Evolutionary conservation across 2,888 invertebrate genomes (phyloP).

Genomic region (Mellilla xanthometata): DNA sequence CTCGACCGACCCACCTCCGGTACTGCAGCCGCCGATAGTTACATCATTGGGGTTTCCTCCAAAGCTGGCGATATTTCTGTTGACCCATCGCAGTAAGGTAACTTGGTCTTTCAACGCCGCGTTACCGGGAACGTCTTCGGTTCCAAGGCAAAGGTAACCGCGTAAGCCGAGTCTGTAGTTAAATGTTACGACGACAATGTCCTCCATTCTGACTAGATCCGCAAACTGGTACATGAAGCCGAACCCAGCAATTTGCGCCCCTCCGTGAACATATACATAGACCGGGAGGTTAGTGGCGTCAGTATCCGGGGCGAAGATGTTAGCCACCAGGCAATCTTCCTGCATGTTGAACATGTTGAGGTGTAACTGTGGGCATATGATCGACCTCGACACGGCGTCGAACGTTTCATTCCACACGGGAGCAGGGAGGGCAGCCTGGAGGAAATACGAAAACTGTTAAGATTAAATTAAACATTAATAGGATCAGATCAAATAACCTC

Average conservation of each 20-base stretch:
- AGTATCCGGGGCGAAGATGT: conserved; percentile 3
- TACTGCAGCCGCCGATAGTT: conserved; percentile 48
- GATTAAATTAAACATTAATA: too few relatives aligned
- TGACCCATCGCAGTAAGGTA: conserved; percentile 39
- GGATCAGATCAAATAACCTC: too few relatives aligned
- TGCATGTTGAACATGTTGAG: not conserved
- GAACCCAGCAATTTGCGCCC: not conserved
- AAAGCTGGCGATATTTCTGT: conserved; percentile 47
- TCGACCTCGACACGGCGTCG: conserved; percentile 37
- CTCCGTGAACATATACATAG: not conserved
- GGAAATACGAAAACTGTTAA: not conserved
- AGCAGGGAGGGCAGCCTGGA: conserved; percentile 45
- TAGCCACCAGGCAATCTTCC: conserved; percentile 6
- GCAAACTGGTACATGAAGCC: too few relatives aligned
- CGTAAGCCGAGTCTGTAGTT: conserved; percentile 38
- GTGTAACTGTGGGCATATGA: conserved; percentile 43
- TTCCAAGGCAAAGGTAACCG: conserved; percentile 48
- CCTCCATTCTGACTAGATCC: conserved; percentile 14
- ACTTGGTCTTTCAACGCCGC: conserved; percentile 48
- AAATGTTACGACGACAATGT: conserved; percentile 28
- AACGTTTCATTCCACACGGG: conserved; percentile 37
- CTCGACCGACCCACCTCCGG: conserved; percentile 46
- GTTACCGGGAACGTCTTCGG: conserved; percentile 44
- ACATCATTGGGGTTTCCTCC: conserved; percentile 46
- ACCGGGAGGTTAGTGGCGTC: conserved; percentile 7